phyloP scores from a whole-genome alignment of 2,888 invertebrate genomes.

The Nezara viridula region DNA sequence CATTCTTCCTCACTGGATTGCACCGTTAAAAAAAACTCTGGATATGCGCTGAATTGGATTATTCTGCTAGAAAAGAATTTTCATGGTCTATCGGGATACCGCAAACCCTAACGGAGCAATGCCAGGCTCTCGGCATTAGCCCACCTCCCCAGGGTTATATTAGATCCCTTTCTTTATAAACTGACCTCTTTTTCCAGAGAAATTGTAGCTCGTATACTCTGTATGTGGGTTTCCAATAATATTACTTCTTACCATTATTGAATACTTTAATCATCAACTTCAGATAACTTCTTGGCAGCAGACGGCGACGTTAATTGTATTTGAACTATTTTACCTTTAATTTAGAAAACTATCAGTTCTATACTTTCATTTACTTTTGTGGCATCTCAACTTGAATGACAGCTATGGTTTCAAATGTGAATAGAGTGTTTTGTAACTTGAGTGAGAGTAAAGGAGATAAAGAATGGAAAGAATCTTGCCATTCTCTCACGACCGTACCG shows the following conservation, averaged over 20 bases:
- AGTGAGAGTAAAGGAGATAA: neutral
- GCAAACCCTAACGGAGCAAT: conserved; percentile 39
- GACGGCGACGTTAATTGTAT: too few relatives aligned
- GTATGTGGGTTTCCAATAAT: neutral
- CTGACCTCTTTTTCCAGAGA: neutral
- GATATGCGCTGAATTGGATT: conserved; percentile 18
- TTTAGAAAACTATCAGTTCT: too few relatives aligned
- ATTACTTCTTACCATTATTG: neutral
- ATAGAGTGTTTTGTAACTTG: neutral
- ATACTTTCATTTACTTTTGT: too few relatives aligned
- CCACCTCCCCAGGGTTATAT: neutral
- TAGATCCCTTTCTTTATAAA: neutral
- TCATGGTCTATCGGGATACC: conserved; percentile 37
- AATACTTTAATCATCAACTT: neutral
- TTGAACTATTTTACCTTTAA: too few relatives aligned
- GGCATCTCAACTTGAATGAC: neutral
- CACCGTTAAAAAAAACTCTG: conserved; percentile 18
- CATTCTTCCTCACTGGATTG: neutral
- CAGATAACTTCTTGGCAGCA: neutral
- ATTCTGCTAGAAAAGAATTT: conserved; percentile 39
- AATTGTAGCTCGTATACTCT: neutral
- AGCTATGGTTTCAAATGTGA: neutral
- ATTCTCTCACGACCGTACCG: conserved; percentile 13
- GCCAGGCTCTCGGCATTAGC: conserved; percentile 9
- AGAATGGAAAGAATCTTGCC: neutral